Conservation (phyloP, 2,797 vertebrate species). For the Enteromius thamalakanensis region DNA sequence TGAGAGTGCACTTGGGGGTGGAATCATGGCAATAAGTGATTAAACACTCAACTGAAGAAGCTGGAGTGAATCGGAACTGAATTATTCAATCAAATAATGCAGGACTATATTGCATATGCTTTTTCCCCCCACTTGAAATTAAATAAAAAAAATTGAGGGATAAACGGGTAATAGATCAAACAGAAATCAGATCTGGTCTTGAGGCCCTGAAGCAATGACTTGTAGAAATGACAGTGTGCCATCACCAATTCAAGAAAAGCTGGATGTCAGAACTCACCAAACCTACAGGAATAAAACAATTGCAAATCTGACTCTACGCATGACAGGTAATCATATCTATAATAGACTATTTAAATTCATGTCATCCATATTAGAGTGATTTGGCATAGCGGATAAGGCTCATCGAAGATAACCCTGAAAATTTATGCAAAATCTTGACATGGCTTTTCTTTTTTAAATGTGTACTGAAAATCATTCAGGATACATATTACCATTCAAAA, state of each 20-base stretch:
- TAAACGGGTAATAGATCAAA: background rate
- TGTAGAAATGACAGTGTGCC: slow-evolving; percentile 6
- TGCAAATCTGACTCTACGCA: background rate
- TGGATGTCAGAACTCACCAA: background rate
- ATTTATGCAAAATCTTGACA: background rate
- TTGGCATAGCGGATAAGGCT: background rate
- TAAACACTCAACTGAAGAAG: background rate
- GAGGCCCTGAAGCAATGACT: background rate
- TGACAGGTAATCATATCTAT: background rate
- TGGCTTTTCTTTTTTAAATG: background rate
- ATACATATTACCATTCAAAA: background rate
- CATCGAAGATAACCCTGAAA: background rate
- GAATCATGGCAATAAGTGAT: background rate
- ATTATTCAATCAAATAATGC: background rate
- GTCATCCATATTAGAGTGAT: background rate
- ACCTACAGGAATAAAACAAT: background rate
- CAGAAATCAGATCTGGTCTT: background rate
- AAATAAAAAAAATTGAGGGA: background rate
- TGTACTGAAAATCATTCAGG: background rate
- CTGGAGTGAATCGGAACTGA: background rate
- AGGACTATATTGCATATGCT: background rate
- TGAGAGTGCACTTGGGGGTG: background rate
- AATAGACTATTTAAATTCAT: background rate
- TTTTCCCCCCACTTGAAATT: background rate
- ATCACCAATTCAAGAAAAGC: background rate